Conservation (phyloP, 2,797 vertebrate genomes). For the Sebastes vulpes region DNA sequence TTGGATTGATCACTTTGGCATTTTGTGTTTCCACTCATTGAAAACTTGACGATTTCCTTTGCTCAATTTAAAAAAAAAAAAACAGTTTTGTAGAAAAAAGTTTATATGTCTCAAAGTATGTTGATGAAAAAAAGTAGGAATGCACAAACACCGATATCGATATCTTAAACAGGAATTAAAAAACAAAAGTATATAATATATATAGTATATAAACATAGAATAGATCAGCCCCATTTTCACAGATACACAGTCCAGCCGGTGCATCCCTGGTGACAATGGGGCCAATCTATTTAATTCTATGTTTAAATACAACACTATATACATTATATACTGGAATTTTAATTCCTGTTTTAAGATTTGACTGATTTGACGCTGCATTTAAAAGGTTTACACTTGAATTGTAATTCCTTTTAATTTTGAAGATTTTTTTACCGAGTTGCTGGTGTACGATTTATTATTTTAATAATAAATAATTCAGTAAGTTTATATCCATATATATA, state of each 20-base stretch:
- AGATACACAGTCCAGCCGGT: background rate
- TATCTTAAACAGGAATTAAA: background rate
- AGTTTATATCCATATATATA: background rate
- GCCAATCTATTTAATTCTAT: background rate
- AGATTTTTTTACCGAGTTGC: background rate
- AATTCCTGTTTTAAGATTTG: background rate
- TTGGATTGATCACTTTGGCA: background rate
- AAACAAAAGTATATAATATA: background rate
- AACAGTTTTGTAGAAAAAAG: background rate
- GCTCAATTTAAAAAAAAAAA: background rate
- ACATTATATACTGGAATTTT: background rate
- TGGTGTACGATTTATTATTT: background rate
- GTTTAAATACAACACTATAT: background rate
- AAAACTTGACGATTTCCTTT: background rate
- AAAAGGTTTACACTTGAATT: background rate
- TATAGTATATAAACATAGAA: too few species aligned
- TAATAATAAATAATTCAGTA: background rate
- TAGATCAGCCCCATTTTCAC: background rate
- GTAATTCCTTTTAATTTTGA: background rate
- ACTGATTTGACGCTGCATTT: background rate
- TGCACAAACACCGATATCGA: background rate
- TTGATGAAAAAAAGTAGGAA: background rate
- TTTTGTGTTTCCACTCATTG: background rate
- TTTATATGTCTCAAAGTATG: background rate
- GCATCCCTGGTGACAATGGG: background rate